phyloP scores from a whole-genome alignment of 1,140 invertebrate species.

The Cylas formicarius region DNA sequence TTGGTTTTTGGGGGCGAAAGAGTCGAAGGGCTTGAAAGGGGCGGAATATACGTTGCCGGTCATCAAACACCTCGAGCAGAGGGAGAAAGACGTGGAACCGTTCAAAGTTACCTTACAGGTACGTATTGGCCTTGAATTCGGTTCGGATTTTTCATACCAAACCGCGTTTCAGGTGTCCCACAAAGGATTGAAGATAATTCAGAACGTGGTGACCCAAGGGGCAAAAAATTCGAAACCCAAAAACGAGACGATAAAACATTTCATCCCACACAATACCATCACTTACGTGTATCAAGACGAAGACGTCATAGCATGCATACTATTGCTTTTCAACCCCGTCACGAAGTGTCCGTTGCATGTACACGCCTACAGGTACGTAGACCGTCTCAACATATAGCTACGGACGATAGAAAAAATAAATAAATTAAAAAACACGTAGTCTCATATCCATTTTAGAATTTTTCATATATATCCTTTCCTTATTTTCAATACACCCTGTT shows the following conservation, averaged over 20 bases:
- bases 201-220: slow-evolving; percentile 57
- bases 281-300: slow-evolving; percentile 79
- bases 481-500: no score
- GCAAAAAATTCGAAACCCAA: slow-evolving; percentile 51
- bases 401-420: no score
- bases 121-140: neutral
- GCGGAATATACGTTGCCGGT: slow-evolving; percentile 73
- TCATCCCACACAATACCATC: slow-evolving; percentile 89
- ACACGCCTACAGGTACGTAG: slow-evolving; percentile 65
- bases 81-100: slow-evolving; percentile 78
- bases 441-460: no score
- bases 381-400: no score
- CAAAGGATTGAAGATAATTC: slow-evolving; percentile 91
- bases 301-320: slow-evolving; percentile 84
- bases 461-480: no score
- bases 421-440: no score
- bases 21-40: slow-evolving; percentile 82
- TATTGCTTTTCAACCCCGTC: slow-evolving; percentile 84
- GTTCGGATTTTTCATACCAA: neutral
- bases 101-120: slow-evolving; percentile 78
- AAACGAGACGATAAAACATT: slow-evolving; percentile 77
- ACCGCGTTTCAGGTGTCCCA: slow-evolving; percentile 58
- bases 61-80: slow-evolving; percentile 73
- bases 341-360: slow-evolving; percentile 84
- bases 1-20: slow-evolving; percentile 94